Conservation (phyloP, 1,140 invertebrate genomes). For the Bombus sibiricus region DNA sequence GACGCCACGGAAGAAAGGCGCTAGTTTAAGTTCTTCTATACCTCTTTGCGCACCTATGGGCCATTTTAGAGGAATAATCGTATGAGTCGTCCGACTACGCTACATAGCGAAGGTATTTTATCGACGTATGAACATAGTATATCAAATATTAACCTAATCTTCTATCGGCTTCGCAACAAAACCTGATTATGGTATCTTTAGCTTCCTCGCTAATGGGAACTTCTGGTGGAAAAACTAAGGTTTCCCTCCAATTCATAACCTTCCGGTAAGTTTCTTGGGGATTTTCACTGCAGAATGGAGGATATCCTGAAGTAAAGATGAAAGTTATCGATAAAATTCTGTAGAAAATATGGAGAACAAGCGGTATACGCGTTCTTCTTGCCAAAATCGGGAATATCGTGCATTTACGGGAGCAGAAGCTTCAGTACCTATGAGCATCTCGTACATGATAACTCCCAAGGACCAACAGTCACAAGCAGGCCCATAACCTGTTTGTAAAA, state of each 20-base stretch:
- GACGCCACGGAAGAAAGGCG: constrained; percentile 95
- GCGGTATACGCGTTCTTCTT: too few relatives aligned
- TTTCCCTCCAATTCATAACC: constrained; percentile 99
- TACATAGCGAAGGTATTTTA: background rate
- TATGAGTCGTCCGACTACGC: background rate
- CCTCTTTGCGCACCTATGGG: constrained; percentile 91
- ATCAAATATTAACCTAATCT: constrained; percentile 80
- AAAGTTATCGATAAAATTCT: background rate
- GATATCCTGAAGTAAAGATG: constrained; percentile 89
- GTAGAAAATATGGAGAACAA: too few relatives aligned
- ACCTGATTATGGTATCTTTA: constrained; percentile 92
- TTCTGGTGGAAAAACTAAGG: constrained; percentile 98
- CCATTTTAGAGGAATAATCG: background rate
- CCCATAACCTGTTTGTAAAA: constrained; percentile 98
- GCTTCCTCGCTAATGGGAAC: constrained; percentile 98
- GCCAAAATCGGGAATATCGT: background rate
- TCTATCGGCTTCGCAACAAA: constrained; percentile 97
- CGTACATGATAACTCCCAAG: constrained; percentile 99
- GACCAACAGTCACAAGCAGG: constrained; percentile 99
- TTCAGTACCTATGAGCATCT: constrained; percentile 97
- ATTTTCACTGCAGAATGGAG: constrained; percentile 99
- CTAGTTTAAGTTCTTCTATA: constrained; percentile 93
- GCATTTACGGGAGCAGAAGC: background rate
- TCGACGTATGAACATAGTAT: background rate
- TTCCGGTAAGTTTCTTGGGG: constrained; percentile 99